Base-by-base conservation (phyloP, 92 coral and sea anemone species). In the Scolanthus callimorphus region DNA sequence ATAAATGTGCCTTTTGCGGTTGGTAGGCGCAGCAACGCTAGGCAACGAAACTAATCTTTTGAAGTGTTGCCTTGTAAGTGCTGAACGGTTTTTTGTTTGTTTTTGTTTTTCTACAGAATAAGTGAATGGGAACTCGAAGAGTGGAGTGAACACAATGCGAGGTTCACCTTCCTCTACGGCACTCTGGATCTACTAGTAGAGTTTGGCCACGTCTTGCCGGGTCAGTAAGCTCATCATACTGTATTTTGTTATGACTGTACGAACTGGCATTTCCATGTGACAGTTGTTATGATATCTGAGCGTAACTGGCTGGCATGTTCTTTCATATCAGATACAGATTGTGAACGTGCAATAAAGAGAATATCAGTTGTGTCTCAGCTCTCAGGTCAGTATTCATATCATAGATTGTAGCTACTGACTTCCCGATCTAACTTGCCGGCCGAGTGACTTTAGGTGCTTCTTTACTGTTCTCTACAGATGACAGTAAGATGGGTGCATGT, bases 71-170 rank as follows among this genome's bases (percentile, higher is more conserved):
- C n/a, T n/a, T n/a, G n/a, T n/a, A n/a, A n/a, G n/a, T n/a, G n/a
- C n/a, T n/a, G n/a, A n/a, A n/a, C n/a, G n/a, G n/a, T n/a, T n/a
- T n/a, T n/a, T n/a, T n/a, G n/a, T n/a, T n/a, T n/a, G n/a, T n/a
- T n/a, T n/a, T n/a, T n/a, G n/a, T n/a, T n/a, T n/a, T n/a, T n/a
- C n/a, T n/a, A n/a, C n/a, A n/a, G n/a, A n/a, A n/a, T n/a, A n/a
- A n/a, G n/a, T n/a, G 75, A 68, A 17, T 68, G 75, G 75, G 65
- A 55, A 31, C 49, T 68, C 1, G 63, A 58, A 10, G 75, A 68
- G 22, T 56, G 75, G 75, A 51, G 43, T 24, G 41, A 55, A 20
- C 52, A 46, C 11, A 56, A 55, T 25, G 75, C 75, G n/a, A 55
- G 41, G 64, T 68, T 55, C 38, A 10, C 43, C 29, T 68, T 68